Evolutionary conservation across 2,797 vertebrate species (phyloP).

Genomic region (Schizopygopsis pylzovi): DNA sequence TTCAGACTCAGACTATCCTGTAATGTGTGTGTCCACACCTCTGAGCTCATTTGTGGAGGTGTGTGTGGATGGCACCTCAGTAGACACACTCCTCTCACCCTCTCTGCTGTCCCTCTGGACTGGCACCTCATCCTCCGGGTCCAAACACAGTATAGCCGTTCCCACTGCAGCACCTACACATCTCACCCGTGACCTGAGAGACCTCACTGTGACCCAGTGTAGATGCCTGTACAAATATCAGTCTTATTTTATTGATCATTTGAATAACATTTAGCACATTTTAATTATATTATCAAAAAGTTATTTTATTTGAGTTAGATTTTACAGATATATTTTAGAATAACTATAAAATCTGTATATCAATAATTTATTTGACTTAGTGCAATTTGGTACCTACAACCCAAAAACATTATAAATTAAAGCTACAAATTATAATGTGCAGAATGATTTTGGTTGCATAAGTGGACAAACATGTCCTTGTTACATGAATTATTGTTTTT

Average conservation of each 20-base stretch:
- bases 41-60: conserved; percentile 48
- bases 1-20: background rate
- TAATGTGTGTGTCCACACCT: conserved; percentile 55
- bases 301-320: background rate
- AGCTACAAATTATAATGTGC: background rate
- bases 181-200: conserved; percentile 14
- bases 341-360: background rate
- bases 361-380: background rate
- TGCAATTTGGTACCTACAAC: background rate
- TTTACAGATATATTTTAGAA: background rate
- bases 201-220: conserved; percentile 7
- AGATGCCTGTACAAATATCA: background rate
- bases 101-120: conserved; percentile 12
- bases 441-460: background rate
- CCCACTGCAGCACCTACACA: conserved; percentile 48
- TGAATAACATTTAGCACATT: background rate
- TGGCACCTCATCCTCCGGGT: conserved; percentile 48
- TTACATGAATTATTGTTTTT: conserved; percentile 25
- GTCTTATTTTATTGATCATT: background rate
- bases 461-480: background rate
- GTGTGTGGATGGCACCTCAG: conserved; percentile 53
- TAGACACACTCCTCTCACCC: conserved; percentile 57
- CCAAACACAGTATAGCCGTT: conserved; percentile 16
- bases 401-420: background rate
- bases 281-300: background rate